phyloP scores from a whole-genome alignment of 2,888 invertebrate species.

The Glaucopsyche alexis region DNA sequence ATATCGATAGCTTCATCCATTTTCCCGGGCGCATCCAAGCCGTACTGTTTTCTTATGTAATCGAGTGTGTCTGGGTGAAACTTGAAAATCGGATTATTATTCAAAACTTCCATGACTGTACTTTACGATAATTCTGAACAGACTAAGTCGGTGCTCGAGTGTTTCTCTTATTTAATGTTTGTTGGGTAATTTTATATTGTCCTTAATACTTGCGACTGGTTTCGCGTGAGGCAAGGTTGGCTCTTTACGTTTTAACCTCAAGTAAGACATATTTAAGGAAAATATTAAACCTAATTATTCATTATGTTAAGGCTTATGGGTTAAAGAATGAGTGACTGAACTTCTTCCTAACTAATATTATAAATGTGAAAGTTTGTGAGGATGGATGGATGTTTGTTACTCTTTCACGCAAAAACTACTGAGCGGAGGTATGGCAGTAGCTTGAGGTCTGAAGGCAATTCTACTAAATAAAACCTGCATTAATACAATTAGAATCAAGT shows the following conservation, averaged over 20 bases:
- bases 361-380: no score
- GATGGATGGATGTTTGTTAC: no score
- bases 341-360: no score
- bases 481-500: no score
- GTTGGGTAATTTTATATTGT: background rate
- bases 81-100: background rate
- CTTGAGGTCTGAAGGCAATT: no score
- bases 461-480: no score
- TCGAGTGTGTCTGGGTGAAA: background rate
- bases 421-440: no score
- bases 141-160: background rate
- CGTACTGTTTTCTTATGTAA: background rate
- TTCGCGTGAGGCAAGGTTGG: background rate
- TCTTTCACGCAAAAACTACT: no score
- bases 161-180: background rate
- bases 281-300: background rate
- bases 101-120: background rate
- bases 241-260: background rate
- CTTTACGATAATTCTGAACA: background rate
- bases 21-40: background rate
- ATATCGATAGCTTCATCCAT: slow-evolving; percentile 11
- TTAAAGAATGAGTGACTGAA: no score
- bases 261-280: background rate
- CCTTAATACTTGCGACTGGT: background rate
- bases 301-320: no score